Evolutionary conservation across 1,140 invertebrate species (phyloP), one percentile per base, ranked within the genome.

Genomic region (Diachasma alloeum): DNA sequence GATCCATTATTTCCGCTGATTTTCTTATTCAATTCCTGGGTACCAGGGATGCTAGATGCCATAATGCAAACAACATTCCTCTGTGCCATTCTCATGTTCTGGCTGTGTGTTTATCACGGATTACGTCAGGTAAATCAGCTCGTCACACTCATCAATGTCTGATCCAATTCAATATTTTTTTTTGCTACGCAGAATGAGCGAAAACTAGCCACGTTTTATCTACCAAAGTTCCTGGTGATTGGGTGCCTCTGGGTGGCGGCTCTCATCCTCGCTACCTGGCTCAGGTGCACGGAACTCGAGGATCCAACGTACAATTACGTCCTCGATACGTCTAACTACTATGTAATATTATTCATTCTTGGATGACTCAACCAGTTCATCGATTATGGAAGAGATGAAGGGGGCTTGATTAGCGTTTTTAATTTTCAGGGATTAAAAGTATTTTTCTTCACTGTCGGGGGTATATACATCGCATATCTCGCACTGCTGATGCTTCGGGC

Each of bases 271-370:
- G 94, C 96, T 1, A 94, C 95, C 0, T 97, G 96, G 96, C 94
- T 98, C 86, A 95, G 95, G 83, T 95, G 94, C 83, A 97, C 96
- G 83, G 96, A 97, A 86, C 90, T 96, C 1, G 92, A 93, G 76
- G 97, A 99, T 90, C 97, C 97, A 0, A 97, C 97, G 0, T 99
- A 96, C 85, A 97, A 97, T 87, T 97, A 98, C 83, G 93, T 94
- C 81, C 91, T 96, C 63, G 96, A 98, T 83, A 96, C 95, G 0
- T 92, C 92, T 6, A 96, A 97, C 89, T 98, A 96, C 89, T 94
- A 96, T 85, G 97, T 97, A 91, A 94, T 91, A 17, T 37, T 19
- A 31, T 36, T 31, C 6, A 3, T 31, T 31, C 31, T 31, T 6
- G 6, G 31, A 3, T 3, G 31, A n/a, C 36, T 9, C 10, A 42